phyloP scores from a whole-genome alignment of 2,797 vertebrate species.

The Pteropus rufus region DNA sequence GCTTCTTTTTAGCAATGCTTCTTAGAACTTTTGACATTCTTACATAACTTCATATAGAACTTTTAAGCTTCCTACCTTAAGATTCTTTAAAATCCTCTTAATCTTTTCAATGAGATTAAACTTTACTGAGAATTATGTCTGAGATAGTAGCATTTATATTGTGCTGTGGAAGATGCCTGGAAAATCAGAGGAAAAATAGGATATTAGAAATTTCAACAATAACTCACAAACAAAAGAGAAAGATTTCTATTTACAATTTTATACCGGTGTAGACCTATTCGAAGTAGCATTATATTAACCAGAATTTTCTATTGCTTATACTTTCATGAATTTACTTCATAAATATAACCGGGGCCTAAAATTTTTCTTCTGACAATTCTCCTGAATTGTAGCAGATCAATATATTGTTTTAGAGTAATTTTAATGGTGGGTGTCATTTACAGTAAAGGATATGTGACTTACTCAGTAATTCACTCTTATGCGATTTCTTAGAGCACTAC shows the following conservation, averaged over 20 bases:
- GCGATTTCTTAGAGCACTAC: rapidly evolving
- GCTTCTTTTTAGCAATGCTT: background rate
- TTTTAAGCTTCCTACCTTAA: slow-evolving; percentile 17
- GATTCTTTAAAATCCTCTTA: slow-evolving; percentile 27
- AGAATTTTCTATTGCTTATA: background rate
- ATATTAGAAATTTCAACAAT: background rate
- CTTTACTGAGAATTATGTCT: background rate
- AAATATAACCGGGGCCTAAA: background rate
- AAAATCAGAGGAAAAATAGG: background rate
- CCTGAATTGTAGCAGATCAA: background rate
- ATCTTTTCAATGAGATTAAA: slow-evolving; percentile 32
- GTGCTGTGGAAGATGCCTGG: background rate
- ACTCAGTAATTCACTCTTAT: background rate
- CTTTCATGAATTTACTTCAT: background rate
- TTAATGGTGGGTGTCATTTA: background rate
- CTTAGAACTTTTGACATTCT: slow-evolving; percentile 8
- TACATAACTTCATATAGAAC: background rate
- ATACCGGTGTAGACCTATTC: background rate
- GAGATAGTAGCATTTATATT: background rate
- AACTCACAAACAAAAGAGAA: background rate
- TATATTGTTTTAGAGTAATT: background rate
- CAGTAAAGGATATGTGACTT: background rate
- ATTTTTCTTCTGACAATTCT: background rate
- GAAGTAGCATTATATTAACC: background rate
- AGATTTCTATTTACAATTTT: background rate